Conservation (phyloP, 2,797 vertebrate species). For the Numenius phaeopus region DNA sequence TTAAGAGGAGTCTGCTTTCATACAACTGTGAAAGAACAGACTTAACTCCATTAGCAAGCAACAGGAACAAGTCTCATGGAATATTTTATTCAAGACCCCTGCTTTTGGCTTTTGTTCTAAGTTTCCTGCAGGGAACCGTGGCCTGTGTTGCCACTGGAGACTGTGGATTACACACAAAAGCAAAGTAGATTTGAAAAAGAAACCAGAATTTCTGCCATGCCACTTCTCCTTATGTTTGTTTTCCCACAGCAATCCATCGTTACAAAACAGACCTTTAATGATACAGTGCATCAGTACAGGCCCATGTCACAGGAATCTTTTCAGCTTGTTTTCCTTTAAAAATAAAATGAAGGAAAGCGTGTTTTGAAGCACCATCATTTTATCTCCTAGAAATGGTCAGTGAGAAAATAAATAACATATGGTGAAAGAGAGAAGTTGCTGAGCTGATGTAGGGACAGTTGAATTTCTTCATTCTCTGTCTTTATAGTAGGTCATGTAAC, state of each 20-base stretch:
- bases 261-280: not conserved
- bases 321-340: not conserved
- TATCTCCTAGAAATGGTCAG: not conserved
- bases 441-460: not conserved
- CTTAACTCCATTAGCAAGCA: not conserved
- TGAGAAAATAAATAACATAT: not conserved
- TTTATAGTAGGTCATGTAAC: not conserved
- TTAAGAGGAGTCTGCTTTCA: not conserved
- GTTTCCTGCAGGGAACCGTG: not conserved
- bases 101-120: slow-evolving; percentile 31
- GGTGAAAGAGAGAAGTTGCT: not conserved
- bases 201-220: not conserved
- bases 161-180: not conserved
- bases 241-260: not conserved
- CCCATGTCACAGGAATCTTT: not conserved
- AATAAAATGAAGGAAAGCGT: not conserved
- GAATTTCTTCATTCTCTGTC: not conserved
- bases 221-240: not conserved
- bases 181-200: slow-evolving; percentile 3
- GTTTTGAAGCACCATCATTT: not conserved
- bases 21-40: not conserved
- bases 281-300: not conserved
- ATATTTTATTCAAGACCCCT: slow-evolving; percentile 43
- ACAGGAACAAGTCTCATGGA: not conserved
- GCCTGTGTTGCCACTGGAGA: not conserved